phyloP scores from a whole-genome alignment of 1,140 invertebrate genomes.

The Oppia nitens region DNA sequence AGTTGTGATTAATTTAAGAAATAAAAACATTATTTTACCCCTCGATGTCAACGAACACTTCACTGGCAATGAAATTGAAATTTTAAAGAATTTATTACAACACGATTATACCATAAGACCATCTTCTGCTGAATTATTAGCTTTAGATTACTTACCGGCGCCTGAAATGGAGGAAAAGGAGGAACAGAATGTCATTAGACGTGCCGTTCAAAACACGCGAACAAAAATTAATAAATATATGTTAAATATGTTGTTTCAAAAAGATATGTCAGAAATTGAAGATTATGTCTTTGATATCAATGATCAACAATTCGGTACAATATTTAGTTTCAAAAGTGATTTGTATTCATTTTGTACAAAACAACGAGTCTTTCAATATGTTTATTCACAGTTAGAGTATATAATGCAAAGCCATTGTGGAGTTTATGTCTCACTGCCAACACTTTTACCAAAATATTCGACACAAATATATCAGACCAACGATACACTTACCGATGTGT shows the following conservation, averaged over 20 bases:
- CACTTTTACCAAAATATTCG: slow-evolving; percentile 19
- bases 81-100: slow-evolving; percentile 55
- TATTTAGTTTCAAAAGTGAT: slow-evolving; percentile 21
- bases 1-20: slow-evolving; percentile 49
- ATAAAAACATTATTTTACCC: slow-evolving; percentile 46
- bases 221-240: slow-evolving; percentile 63
- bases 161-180: slow-evolving; percentile 57
- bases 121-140: slow-evolving; percentile 59
- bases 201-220: slow-evolving; percentile 56
- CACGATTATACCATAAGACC: slow-evolving; percentile 66
- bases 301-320: slow-evolving; percentile 29
- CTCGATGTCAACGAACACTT: slow-evolving; percentile 37
- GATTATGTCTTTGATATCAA: slow-evolving; percentile 59
- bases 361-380: slow-evolving; percentile 15
- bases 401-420: slow-evolving; percentile 36
- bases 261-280: slow-evolving; percentile 41
- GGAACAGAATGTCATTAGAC: slow-evolving; percentile 52
- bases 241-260: slow-evolving; percentile 36
- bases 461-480: slow-evolving; percentile 21
- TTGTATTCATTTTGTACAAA: slow-evolving; percentile 16
- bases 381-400: slow-evolving; percentile 35
- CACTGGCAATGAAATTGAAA: slow-evolving; percentile 28
- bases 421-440: slow-evolving; percentile 18
- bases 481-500: no score
- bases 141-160: slow-evolving; percentile 59